Evolutionary conservation across 2,113 vertebrate species (phyloP), one percentile per base, ranked within the genome.

Genomic region (Ophthalmolycus amberensis): DNA sequence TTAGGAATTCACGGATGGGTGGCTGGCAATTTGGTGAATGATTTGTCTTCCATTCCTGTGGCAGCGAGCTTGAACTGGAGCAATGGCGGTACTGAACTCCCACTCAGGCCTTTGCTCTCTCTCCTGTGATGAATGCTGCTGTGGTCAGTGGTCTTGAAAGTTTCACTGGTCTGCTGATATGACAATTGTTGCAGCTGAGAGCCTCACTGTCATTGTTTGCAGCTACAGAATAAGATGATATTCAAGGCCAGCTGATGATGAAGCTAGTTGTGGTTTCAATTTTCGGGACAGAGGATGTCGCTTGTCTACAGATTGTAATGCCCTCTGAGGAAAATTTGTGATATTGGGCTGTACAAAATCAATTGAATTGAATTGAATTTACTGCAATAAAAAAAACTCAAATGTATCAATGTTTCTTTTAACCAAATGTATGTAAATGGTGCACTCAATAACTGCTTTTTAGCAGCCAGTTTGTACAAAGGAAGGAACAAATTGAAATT

Each of bases 11-110:
- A 59, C 25, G 48, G 74, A 29, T n/a, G 81, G 71, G 9, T 70
- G 60, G 40, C 79, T 58, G 77, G 34, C 42, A 75, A 78, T 56
- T 67, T 71, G 60, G 29, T 85, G 77, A 90, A 85, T 66, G 76
- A 71, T 76, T 79, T 68, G 14, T 82, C 79, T 83, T 88, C 80
- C 40, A 83, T 78, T 66, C 54, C 63, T 32, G 18, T 46, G 74
- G 71, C 73, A 66, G 12, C 0, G 29, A 73, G 77, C 42, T 46
- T 14, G 38, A 71, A n/a, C 27, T 20, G 75, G 71, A 74, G 71
- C 37, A 44, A 58, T 29, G 14, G 29, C 44, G 54, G 58, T 52
- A 34, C 65, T 71, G 56, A 66, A 18, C 73, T 63, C 70, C 79
- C 27, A 8, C 44, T 60, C 71, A 9, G 56, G 62, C 60, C 38